Evolutionary conservation across 1,140 invertebrate genomes (phyloP).

Genomic region (Zaprionus tsacasi): DNA sequence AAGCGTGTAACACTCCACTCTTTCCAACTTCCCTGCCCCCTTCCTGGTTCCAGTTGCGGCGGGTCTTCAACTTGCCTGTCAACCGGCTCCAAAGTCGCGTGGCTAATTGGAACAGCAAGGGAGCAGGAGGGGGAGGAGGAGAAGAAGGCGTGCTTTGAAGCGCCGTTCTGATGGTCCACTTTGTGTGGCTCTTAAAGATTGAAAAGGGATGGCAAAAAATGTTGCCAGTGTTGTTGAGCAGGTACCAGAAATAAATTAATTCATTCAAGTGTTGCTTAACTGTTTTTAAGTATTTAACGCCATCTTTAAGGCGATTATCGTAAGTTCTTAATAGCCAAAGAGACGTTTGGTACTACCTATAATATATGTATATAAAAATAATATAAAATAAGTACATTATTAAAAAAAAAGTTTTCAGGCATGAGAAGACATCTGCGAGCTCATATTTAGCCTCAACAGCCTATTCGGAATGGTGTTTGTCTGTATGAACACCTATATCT

Average conservation of each 20-base stretch:
- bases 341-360: no score
- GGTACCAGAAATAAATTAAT: background rate
- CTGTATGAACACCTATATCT: no score
- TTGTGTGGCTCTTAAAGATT: background rate
- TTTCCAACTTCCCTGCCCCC: background rate
- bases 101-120: slow-evolving; percentile 46
- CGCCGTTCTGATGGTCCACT: background rate
- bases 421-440: no score
- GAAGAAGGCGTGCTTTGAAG: slow-evolving; percentile 8
- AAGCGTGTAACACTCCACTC: slow-evolving; percentile 35
- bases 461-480: no score
- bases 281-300: background rate
- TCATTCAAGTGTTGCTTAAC: background rate
- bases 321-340: background rate
- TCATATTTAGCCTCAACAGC: no score
- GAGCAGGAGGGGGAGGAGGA: background rate
- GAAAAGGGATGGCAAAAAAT: background rate
- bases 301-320: background rate
- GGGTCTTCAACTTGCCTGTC: slow-evolving; percentile 35
- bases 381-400: no score
- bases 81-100: slow-evolving; percentile 40
- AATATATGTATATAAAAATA: no score
- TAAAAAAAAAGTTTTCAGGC: no score
- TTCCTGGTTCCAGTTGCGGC: background rate
- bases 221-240: background rate